phyloP scores from a whole-genome alignment of 2,888 invertebrate species.

The Drosophila testacea region DNA sequence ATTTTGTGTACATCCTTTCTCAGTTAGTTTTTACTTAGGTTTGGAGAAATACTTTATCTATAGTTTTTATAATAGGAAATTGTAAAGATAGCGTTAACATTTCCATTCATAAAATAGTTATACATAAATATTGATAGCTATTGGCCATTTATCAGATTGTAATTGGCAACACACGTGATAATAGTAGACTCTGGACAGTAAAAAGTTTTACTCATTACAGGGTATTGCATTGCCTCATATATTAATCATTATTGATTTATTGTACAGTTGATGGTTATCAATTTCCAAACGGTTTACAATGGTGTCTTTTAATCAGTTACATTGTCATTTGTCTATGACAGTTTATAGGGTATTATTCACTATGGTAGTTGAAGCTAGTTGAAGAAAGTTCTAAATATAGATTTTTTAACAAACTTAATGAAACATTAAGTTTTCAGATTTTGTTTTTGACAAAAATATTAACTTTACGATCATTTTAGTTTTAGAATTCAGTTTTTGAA shows the following conservation, averaged over 20 bases:
- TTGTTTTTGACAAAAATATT: too few species aligned
- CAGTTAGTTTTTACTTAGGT: too few species aligned
- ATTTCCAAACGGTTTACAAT: constrained; percentile 34
- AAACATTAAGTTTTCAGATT: too few species aligned
- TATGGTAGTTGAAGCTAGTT: background rate
- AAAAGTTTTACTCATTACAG: background rate
- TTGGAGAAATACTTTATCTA: background rate
- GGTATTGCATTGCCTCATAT: constrained; percentile 1
- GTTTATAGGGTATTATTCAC: constrained; percentile 15
- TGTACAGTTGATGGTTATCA: constrained; percentile 27
- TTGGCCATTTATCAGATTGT: constrained; percentile 2
- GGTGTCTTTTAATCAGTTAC: constrained; percentile 37
- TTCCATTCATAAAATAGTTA: constrained; percentile 50
- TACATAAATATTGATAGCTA: constrained; percentile 3
- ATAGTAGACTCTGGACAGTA: background rate
- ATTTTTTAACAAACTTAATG: too few species aligned
- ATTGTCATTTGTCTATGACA: constrained; percentile 15
- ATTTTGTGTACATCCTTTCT: constrained; percentile 1
- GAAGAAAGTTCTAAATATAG: background rate
- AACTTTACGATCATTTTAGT: too few species aligned
- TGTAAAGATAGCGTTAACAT: constrained; percentile 50
- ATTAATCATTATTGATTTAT: background rate
- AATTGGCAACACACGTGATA: constrained; percentile 1
- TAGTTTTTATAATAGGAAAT: constrained; percentile 24
- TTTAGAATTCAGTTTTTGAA: too few species aligned